phyloP scores from a whole-genome alignment of 2,797 vertebrate species.

The Podarcis siculus region DNA sequence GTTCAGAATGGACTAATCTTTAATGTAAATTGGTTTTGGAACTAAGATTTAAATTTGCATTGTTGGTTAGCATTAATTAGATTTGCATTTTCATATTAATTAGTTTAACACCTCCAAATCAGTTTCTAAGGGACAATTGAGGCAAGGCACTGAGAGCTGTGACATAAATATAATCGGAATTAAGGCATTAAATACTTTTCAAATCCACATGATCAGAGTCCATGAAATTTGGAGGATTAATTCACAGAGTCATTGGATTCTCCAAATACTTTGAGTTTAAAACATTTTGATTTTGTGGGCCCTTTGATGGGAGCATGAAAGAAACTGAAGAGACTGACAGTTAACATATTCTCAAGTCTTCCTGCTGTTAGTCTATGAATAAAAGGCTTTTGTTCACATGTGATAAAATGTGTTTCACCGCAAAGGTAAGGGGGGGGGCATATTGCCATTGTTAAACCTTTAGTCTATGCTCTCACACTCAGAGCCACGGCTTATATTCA shows the following conservation, averaged over 20 bases:
- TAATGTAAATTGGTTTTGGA: background rate
- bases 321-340: background rate
- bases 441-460: background rate
- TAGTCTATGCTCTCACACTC: background rate
- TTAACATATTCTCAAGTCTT: background rate
- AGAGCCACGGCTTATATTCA: too few relatives aligned
- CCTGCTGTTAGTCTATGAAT: background rate
- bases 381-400: background rate
- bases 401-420: background rate
- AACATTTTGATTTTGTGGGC: background rate
- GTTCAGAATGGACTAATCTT: background rate
- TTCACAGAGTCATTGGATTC: background rate
- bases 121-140: background rate
- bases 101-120: background rate
- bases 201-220: background rate
- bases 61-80: background rate
- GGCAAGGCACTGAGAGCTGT: background rate
- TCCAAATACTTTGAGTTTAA: background rate
- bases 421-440: background rate
- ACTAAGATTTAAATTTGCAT: constrained; percentile 1
- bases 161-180: background rate
- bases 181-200: background rate
- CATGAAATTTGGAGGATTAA: background rate
- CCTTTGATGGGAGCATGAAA: background rate
- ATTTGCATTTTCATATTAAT: background rate